A percentile compares a stretch with the other conserved stretches of the same genome.
These are phyloP conservation scores for Chamaetylas fuelleborni DNA, from an alignment of 2,113 vertebrate genomes.

Conservation along the genomic window DNA sequence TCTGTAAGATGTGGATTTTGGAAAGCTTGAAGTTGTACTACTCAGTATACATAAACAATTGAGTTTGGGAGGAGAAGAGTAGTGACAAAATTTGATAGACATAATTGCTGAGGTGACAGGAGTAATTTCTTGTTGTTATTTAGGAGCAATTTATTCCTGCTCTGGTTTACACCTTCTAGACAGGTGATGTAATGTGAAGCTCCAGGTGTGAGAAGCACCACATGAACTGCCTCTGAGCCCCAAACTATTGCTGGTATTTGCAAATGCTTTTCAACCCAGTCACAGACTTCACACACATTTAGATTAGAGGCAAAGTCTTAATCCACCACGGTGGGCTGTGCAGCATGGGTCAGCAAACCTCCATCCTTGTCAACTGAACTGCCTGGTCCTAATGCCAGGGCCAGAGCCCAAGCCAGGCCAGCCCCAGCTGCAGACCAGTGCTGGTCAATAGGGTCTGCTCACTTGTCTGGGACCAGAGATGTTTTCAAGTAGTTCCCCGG, in stretches of 20 bases:
- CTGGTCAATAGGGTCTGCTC: background rate
- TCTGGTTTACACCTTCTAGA: background rate
- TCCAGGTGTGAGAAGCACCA: background rate
- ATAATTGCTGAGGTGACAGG: background rate
- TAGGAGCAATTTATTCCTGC: background rate
- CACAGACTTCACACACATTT: background rate
- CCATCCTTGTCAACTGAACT: background rate
- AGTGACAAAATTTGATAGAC: background rate
- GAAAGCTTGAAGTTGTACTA: background rate
- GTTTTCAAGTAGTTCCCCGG: slow-evolving; percentile 1
- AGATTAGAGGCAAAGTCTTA: background rate
- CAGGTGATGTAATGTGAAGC: background rate
- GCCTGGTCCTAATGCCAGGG: background rate
- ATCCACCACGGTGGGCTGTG: background rate
- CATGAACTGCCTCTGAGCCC: background rate
- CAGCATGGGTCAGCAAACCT: background rate
- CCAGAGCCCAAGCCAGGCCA: background rate
- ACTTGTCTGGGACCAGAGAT: background rate
- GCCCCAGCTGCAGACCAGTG: background rate
- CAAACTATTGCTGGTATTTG: background rate
- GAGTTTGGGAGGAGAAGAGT: background rate
- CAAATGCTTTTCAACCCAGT: background rate
- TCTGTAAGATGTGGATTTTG: background rate
- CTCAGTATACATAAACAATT: background rate
- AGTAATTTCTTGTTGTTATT: background rate